These are phyloP conservation scores for Leptodactylus fuscus DNA, from an alignment of 2,113 vertebrate genomes.

Conservation along the genomic window DNA sequence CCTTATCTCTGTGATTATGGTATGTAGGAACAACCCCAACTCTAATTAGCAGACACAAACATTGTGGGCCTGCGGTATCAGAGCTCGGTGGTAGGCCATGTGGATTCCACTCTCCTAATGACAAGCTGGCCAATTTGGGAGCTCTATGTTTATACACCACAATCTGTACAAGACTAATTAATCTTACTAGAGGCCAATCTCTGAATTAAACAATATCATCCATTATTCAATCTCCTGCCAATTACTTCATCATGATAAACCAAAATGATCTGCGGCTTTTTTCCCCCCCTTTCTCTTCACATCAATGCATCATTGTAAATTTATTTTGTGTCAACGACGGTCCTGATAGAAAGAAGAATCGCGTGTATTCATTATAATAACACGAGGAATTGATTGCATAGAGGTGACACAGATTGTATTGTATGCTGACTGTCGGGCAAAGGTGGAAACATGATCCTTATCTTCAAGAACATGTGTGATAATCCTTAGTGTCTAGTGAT, in stretches of 20 bases:
- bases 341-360: not conserved
- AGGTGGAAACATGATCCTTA: not conserved
- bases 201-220: slow-evolving; percentile 49
- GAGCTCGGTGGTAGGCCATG: slow-evolving; percentile 4
- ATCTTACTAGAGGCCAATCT: slow-evolving; percentile 44
- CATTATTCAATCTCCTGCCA: slow-evolving; percentile 45
- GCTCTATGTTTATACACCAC: slow-evolving; percentile 15
- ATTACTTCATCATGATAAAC: slow-evolving; percentile 48
- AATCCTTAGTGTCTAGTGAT: too few species aligned
- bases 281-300: not conserved
- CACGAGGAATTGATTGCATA: not conserved
- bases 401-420: not conserved
- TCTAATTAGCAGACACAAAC: slow-evolving; percentile 40
- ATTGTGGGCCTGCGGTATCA: not conserved
- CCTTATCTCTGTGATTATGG: slow-evolving; percentile 2
- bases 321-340: slow-evolving; percentile 22
- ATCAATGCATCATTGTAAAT: slow-evolving; percentile 9
- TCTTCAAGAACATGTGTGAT: too few species aligned
- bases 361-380: not conserved
- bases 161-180: slow-evolving; percentile 45
- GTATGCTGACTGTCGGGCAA: not conserved
- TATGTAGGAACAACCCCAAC: not conserved
- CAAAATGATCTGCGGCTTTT: slow-evolving; percentile 9
- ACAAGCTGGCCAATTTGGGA: slow-evolving; percentile 41
- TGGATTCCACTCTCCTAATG: slow-evolving; percentile 13